Evolutionary conservation across 2,888 invertebrate genomes (phyloP).

Genomic region (Lepidochitona cinerea): DNA sequence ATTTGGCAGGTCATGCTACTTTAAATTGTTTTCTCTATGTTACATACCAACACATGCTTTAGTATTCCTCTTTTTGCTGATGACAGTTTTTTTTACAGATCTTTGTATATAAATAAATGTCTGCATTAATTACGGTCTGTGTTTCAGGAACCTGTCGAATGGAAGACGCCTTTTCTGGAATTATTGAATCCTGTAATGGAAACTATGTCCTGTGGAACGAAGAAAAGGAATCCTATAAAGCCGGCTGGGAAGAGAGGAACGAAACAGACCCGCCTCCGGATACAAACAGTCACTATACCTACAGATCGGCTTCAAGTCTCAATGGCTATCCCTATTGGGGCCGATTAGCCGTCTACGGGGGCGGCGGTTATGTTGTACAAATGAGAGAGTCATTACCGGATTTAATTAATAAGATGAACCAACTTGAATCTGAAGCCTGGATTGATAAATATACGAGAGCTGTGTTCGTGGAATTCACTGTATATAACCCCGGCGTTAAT

Average conservation of each 20-base stretch:
- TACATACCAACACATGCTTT: no score
- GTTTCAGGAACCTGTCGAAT: neutral
- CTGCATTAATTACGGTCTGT: no score
- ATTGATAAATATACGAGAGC: conserved; percentile 73
- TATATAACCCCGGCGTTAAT: conserved; percentile 72
- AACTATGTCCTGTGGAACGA: conserved; percentile 53
- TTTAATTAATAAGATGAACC: conserved; percentile 58
- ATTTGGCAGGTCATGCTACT: no score
- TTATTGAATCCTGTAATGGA: conserved; percentile 58
- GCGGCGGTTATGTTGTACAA: conserved; percentile 73
- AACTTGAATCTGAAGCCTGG: conserved; percentile 70
- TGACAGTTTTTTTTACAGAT: no score
- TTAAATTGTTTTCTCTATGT: no score
- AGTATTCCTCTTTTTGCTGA: no score
- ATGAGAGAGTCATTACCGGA: conserved; percentile 59
- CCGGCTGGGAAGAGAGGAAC: conserved; percentile 50
- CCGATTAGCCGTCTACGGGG: conserved; percentile 69
- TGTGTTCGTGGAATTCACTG: conserved; percentile 74
- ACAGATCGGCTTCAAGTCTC: conserved; percentile 61
- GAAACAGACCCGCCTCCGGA: neutral
- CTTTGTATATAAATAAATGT: no score
- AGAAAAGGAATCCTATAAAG: conserved; percentile 51
- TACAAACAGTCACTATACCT: conserved; percentile 56
- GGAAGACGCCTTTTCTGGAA: conserved; percentile 26
- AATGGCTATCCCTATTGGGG: conserved; percentile 72